Base-by-base conservation (phyloP, 1,140 invertebrate genomes). In the Cryptotermes secundus region DNA sequence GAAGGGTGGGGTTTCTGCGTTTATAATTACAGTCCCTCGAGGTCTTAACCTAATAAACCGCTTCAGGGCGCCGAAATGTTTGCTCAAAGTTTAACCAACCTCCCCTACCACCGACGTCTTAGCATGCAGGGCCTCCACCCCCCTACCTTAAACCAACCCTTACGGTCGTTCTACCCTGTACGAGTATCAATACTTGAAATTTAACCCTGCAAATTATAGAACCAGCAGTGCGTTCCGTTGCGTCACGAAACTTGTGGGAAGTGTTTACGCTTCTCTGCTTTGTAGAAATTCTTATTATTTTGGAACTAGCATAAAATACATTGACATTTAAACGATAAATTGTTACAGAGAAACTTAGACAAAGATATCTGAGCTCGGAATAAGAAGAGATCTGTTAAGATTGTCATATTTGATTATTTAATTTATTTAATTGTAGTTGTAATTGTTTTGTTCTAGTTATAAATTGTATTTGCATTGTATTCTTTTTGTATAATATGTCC, bases 161-260 rank as follows among this genome's bases (percentile, higher is more conserved):
- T n/a, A n/a, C 59, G 59, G n/a, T 72, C 59, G 26, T 72, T 72
- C 59, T 72, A 72, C 7, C 3, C 59, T n/a, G 59, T 72, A 72
- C 26, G 59, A 72, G 59, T 72, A 72, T 72, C 59, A 72, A 72
- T 72, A 72, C 59, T 72, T n/a, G 59, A 65, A 26, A 72, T 72
- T 72, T 72, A 72, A 72, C n/a, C 59, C 59, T 72, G n/a, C 59
- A 31, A 72, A 26, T 72, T 72, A 72, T 72, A 72, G n/a, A 6
- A 72, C 59, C 59, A 0, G 26, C n/a, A 26, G 26, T 72, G 31
- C 59, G 31, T n/a, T 72, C 2, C 7, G 26, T 72, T 72, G 10
- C 59, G n/a, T n/a, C 26, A 72, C 59, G 16, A n/a, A 59, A 59
- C 4, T 72, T 72, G n/a, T 72, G 59, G 59, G 45, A 49, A 49